phyloP scores from a whole-genome alignment of 2,888 invertebrate genomes.

The Mesodorylaimus sp. region DNA sequence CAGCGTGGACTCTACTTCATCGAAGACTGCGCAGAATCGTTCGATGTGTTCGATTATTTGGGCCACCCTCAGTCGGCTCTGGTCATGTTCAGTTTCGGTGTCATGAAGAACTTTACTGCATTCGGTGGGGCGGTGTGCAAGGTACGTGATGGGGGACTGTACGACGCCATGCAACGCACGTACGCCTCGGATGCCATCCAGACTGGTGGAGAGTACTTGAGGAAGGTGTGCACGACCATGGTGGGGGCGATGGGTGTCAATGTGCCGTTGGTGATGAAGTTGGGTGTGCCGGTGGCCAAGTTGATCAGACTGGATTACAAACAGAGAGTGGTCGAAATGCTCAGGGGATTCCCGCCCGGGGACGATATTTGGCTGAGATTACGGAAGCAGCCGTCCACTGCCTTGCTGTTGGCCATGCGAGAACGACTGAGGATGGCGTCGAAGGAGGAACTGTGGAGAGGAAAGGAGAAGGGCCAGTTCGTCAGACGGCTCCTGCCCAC shows the following conservation, averaged over 20 bases:
- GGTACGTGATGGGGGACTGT: slow-evolving; percentile 21
- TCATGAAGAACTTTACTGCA: slow-evolving; percentile 31
- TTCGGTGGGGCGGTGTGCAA: slow-evolving; percentile 33
- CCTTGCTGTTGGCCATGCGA: slow-evolving; percentile 27
- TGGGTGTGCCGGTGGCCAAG: slow-evolving; percentile 17
- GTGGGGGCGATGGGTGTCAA: slow-evolving; percentile 23
- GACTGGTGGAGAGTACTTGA: slow-evolving; percentile 22
- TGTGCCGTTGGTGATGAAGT: slow-evolving; percentile 21
- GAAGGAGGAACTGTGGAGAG: too few species aligned
- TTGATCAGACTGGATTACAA: slow-evolving; percentile 23
- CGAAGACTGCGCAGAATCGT: slow-evolving; percentile 33
- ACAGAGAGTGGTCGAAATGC: slow-evolving; percentile 19
- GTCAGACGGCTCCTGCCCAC: too few species aligned
- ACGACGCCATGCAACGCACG: slow-evolving; percentile 21
- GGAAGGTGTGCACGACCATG: slow-evolving; percentile 29
- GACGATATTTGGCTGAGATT: slow-evolving; percentile 21
- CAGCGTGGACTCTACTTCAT: slow-evolving; percentile 24
- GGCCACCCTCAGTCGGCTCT: slow-evolving; percentile 31
- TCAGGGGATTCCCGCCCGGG: slow-evolving; percentile 31
- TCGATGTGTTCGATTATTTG: slow-evolving; percentile 27
- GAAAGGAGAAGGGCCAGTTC: too few species aligned
- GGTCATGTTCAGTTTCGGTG: slow-evolving; percentile 32
- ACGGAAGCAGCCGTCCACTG: slow-evolving; percentile 26
- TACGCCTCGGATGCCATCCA: slow-evolving; percentile 24
- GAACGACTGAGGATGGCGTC: slow-evolving; percentile 20